Percentiles rank a stretch among this genome's conserved stretches.
Conservation (phyloP, 2,797 vertebrate genomes). For the Sebastes iracundus region DNA sequence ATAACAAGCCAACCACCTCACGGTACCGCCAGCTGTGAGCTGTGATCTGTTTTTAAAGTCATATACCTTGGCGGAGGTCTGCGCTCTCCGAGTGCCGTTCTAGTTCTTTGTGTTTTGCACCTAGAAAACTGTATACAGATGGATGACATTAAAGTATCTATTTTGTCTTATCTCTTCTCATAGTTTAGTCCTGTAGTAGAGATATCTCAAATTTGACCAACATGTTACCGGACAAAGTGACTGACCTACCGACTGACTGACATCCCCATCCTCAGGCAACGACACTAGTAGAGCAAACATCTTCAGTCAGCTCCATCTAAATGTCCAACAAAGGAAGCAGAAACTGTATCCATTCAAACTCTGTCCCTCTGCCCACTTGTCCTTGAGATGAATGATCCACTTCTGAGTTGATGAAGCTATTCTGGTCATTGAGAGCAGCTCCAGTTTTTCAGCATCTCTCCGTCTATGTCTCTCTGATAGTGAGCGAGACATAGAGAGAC, state of each 20-base stretch:
- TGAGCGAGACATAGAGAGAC: neutral
- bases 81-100: too few relatives aligned
- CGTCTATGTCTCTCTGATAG: neutral
- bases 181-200: neutral
- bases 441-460: neutral
- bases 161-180: neutral
- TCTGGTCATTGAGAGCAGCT: neutral
- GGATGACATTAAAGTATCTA: neutral
- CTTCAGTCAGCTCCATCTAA: neutral
- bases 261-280: neutral
- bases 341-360: neutral
- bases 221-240: neutral
- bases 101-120: too few relatives aligned
- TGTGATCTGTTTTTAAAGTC: too few relatives aligned
- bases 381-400: conserved; percentile 16
- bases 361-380: neutral
- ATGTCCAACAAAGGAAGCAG: neutral
- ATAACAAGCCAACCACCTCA: too few relatives aligned
- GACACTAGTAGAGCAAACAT: neutral
- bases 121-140: neutral
- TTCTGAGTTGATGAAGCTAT: conserved; percentile 8
- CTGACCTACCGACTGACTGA: neutral
- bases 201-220: neutral
- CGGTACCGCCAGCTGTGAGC: too few relatives aligned
- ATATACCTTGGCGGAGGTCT: too few relatives aligned